These are phyloP conservation scores for Ochropacha duplaris DNA, from an alignment of 2,888 invertebrate species.

Conservation along the genomic window DNA sequence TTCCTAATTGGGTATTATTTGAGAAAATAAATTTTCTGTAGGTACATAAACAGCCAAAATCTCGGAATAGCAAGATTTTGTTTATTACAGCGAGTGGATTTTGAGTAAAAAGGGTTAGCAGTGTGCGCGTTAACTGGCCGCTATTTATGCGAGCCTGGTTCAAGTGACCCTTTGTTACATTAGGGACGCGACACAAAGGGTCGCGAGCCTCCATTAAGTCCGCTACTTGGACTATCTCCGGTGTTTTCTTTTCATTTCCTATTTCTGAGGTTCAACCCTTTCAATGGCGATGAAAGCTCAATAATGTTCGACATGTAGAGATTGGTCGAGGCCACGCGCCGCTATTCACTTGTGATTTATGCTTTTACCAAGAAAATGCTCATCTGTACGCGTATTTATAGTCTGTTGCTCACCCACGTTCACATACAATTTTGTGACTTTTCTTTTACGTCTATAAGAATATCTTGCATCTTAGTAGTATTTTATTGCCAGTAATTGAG, in stretches of 20 bases:
- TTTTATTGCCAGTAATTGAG: too few species aligned
- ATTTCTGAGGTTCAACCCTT: conserved; percentile 15
- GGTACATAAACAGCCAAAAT: not conserved
- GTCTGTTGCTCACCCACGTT: not conserved
- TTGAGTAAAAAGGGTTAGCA: not conserved
- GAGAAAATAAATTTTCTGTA: not conserved
- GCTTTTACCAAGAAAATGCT: conserved; percentile 2
- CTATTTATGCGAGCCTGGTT: conserved; percentile 25
- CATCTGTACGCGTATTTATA: not conserved
- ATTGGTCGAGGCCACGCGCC: conserved; percentile 26
- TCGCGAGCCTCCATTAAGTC: conserved; percentile 33
- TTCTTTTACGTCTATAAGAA: not conserved
- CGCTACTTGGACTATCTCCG: conserved; percentile 40
- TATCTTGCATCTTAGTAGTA: not conserved
- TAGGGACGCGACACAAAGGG: conserved; percentile 28
- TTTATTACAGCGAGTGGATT: not conserved
- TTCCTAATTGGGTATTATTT: conserved; percentile 8
- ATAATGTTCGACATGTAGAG: conserved; percentile 18
- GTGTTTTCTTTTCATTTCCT: conserved; percentile 55
- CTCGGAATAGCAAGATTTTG: not conserved
- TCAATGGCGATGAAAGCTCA: conserved; percentile 16
- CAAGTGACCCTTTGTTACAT: conserved; percentile 18
- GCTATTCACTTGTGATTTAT: conserved; percentile 4
- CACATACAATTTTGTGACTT: not conserved
- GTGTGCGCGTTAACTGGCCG: conserved; percentile 15